Base-by-base conservation (phyloP, 2,888 invertebrate species). In the Tipula helvola region DNA sequence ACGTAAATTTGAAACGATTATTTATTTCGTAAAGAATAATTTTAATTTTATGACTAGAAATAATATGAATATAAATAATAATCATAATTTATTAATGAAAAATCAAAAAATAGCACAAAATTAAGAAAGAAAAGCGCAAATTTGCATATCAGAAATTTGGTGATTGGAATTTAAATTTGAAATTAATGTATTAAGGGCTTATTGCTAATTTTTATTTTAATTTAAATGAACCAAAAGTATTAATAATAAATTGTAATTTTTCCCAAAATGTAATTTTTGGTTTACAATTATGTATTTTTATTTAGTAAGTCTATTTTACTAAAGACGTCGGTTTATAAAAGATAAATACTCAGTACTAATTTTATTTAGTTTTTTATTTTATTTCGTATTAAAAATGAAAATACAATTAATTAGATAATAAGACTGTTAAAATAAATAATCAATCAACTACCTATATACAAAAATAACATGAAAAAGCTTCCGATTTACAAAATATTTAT, bases 1-100 rank as follows among this genome's bases (percentile, higher is more conserved):
- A 96, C 95, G 86, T 86, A 86, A 52, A 86, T 84, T 84, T 84
- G 84, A 84, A 13, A 84, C 36, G n/a, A 84, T 84, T 84, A 39
- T 84, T 84, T 41, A 39, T 39, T 84, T 39, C 41, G n/a, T 39
- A 41, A 84, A 84, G 39, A 36, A 84, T 41, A 39, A 84, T 39
- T 41, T 84, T 39, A 84, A 84, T 84, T 84, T 84, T n/a, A 71
- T 71, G 28, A 71, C 18, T 71, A 28, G 71, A 71, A 71, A 71
- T 71, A 71, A 71, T 28, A 7, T 71, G 71, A 71, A 71, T 28
- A 7, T 71, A 28, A 71, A 71, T 71, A 71, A 71, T 71, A 84
- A 84, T 39, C 36, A 84, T 41, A 39, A 84, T 84, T 36, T 84
- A 84, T 84, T 84, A 84, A 84, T 84, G 7, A 84, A 84, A 84